Percentiles rank a stretch among this genome's conserved stretches.
phyloP scores from a whole-genome alignment of 2,797 vertebrate species.

The Hipposideros larvatus region DNA sequence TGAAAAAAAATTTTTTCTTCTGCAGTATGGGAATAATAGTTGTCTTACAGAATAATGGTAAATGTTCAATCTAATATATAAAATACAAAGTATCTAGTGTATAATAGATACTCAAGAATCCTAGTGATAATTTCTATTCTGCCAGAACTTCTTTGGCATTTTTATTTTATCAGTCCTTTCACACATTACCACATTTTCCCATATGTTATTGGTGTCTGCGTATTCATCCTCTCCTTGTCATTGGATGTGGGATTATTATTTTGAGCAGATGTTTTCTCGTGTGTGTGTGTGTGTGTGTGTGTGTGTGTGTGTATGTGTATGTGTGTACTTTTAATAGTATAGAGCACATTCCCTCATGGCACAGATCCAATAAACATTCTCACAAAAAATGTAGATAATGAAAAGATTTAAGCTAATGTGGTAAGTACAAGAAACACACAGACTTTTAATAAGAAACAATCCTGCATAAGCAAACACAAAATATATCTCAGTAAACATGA shows the following conservation, averaged over 20 bases:
- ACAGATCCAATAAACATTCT: neutral
- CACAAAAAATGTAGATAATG: neutral
- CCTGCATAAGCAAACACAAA: neutral
- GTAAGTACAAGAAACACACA: neutral
- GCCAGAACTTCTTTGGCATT: neutral
- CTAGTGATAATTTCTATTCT: slow-evolving; percentile 17
- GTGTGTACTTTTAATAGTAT: neutral
- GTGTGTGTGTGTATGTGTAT: neutral
- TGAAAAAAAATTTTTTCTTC: neutral
- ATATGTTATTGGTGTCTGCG: neutral
- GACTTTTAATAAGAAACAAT: neutral
- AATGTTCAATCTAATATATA: neutral
- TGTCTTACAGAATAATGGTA: slow-evolving; percentile 24
- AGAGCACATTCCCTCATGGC: neutral
- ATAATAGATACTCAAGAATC: neutral
- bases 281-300: neutral
- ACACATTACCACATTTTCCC: neutral
- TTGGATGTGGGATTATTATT: neutral
- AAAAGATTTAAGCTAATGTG: neutral
- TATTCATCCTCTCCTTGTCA: neutral
- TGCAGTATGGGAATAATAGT: neutral
- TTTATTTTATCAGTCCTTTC: slow-evolving; percentile 20
- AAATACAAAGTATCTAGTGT: slow-evolving; percentile 1
- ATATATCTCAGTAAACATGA: neutral
- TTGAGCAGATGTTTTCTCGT: neutral